These are phyloP conservation scores for Nomada fabriciana DNA, from an alignment of 2,888 invertebrate genomes.

Conservation along the genomic window DNA sequence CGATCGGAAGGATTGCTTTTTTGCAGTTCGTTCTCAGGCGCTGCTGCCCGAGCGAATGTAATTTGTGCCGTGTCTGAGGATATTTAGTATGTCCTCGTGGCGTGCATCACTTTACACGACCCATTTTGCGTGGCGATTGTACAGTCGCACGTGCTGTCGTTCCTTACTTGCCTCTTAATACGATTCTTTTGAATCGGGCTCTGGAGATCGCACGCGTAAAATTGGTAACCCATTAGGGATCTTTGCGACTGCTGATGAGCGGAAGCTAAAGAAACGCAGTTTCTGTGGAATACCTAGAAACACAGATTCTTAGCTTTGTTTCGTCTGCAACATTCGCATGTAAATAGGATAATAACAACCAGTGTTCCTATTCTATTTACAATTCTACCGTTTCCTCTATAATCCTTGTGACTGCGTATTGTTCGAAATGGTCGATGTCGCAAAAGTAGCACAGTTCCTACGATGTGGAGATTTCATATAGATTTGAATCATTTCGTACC, in stretches of 20 bases:
- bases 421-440: neutral
- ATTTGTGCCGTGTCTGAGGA: slow-evolving; percentile 33
- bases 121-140: slow-evolving; percentile 28
- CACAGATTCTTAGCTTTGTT: slow-evolving; percentile 21
- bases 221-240: slow-evolving; percentile 40
- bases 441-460: neutral
- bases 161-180: slow-evolving; percentile 39
- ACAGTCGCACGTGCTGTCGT: neutral
- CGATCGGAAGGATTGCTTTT: neutral
- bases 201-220: slow-evolving; percentile 36
- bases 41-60: neutral
- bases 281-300: slow-evolving; percentile 10
- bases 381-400: neutral
- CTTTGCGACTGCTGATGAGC: slow-evolving; percentile 37
- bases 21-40: neutral
- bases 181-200: slow-evolving; percentile 26
- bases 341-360: slow-evolving; percentile 22
- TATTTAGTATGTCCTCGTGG: slow-evolving; percentile 1
- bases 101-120: slow-evolving; percentile 34
- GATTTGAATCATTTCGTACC: neutral
- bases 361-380: neutral
- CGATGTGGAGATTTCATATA: neutral
- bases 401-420: slow-evolving; percentile 19
- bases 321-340: slow-evolving; percentile 35
- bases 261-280: slow-evolving; percentile 17